These are phyloP conservation scores for Peromyscus leucopus DNA, from an alignment of 2,113 vertebrate genomes.

Conservation along the genomic window DNA sequence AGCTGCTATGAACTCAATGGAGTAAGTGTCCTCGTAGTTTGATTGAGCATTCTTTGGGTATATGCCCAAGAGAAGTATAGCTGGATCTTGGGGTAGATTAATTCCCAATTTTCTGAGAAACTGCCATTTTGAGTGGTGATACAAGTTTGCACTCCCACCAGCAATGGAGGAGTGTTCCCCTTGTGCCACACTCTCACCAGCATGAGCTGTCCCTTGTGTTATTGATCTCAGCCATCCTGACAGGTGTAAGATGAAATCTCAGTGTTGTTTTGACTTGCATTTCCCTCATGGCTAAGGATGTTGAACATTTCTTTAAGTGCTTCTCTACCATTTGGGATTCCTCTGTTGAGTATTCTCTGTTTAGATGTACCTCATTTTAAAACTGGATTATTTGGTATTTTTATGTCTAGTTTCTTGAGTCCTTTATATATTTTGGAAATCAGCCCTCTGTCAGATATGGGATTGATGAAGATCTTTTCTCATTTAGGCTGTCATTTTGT, in stretches of 20 bases:
- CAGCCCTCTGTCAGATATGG: background rate
- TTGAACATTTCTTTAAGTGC: background rate
- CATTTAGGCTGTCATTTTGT: background rate
- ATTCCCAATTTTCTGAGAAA: background rate
- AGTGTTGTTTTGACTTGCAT: background rate
- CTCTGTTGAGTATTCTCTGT: background rate
- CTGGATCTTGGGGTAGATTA: background rate
- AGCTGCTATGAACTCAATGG: background rate
- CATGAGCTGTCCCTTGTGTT: too few relatives aligned
- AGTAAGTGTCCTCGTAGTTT: background rate
- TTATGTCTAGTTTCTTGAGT: background rate
- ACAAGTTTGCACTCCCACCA: too few relatives aligned
- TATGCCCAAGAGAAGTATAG: background rate
- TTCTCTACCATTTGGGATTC: background rate
- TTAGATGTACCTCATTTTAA: background rate
- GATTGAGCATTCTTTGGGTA: background rate
- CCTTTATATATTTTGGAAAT: background rate
- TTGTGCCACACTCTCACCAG: too few relatives aligned
- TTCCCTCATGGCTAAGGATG: background rate
- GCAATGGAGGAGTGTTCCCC: too few relatives aligned
- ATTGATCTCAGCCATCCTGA: too few relatives aligned
- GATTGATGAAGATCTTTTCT: background rate
- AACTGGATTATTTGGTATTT: background rate
- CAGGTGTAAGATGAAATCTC: too few relatives aligned
- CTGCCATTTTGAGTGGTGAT: background rate